phyloP scores from a whole-genome alignment of 2,797 vertebrate species.

The Falco peregrinus region DNA sequence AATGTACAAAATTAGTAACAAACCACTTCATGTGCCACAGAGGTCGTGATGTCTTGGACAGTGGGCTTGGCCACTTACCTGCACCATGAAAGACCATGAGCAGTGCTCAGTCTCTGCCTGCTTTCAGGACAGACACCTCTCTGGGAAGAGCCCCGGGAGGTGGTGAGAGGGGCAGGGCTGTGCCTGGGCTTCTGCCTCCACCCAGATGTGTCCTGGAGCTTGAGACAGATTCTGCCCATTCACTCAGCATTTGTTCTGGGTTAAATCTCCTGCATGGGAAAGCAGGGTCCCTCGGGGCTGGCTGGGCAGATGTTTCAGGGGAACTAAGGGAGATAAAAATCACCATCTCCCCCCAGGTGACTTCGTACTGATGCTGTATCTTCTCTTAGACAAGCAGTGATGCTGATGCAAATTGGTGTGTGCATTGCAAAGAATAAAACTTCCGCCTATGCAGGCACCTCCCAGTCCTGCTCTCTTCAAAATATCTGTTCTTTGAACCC shows the following conservation, averaged over 20 bases:
- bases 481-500: neutral
- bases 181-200: neutral
- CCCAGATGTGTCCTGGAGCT: neutral
- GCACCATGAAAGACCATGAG: neutral
- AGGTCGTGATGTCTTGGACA: neutral
- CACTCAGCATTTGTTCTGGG: neutral
- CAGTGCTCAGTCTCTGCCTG: neutral
- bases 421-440: neutral
- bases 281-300: neutral
- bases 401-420: neutral
- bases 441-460: neutral
- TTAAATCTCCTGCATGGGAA: neutral
- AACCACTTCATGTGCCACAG: neutral
- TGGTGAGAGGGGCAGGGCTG: neutral
- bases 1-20: neutral
- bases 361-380: neutral
- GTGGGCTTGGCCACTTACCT: neutral
- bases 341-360: neutral
- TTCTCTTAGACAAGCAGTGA: neutral
- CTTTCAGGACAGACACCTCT: neutral
- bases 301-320: neutral
- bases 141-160: neutral
- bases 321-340: neutral
- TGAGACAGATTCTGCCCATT: neutral
- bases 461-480: neutral